phyloP scores from a whole-genome alignment of 2,797 vertebrate species.

The Adelosebastes latens region DNA sequence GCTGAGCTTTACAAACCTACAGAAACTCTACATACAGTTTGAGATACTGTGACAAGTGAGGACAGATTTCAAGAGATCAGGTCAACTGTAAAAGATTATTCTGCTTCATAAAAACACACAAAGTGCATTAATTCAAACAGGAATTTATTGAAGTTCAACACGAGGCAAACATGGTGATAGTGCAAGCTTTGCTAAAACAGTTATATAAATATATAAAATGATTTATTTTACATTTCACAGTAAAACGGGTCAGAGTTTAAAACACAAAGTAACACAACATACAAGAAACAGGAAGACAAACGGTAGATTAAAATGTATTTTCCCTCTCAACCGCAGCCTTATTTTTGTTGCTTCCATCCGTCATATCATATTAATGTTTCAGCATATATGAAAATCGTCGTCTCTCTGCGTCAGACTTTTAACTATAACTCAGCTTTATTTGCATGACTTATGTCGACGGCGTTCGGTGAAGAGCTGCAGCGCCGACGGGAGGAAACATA shows the following conservation, averaged over 20 bases:
- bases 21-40: neutral
- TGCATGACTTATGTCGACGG: slow-evolving; percentile 14
- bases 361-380: neutral
- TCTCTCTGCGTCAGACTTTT: neutral
- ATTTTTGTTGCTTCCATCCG: neutral
- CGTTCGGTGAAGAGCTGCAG: neutral
- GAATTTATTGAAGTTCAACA: slow-evolving; percentile 50
- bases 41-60: neutral
- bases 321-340: neutral
- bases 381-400: neutral
- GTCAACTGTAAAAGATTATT: too few relatives aligned
- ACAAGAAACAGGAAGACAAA: neutral
- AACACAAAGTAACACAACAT: neutral
- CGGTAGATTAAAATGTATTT: neutral
- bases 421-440: neutral
- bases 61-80: too few relatives aligned
- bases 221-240: slow-evolving; percentile 35
- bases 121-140: neutral
- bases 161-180: neutral
- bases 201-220: slow-evolving; percentile 54
- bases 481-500: neutral
- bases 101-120: neutral
- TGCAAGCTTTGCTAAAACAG: slow-evolving; percentile 38
- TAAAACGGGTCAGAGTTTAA: slow-evolving; percentile 32
- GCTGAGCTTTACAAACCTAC: neutral